phyloP scores from a whole-genome alignment of 2,888 invertebrate species.

The Dioctria linearis region DNA sequence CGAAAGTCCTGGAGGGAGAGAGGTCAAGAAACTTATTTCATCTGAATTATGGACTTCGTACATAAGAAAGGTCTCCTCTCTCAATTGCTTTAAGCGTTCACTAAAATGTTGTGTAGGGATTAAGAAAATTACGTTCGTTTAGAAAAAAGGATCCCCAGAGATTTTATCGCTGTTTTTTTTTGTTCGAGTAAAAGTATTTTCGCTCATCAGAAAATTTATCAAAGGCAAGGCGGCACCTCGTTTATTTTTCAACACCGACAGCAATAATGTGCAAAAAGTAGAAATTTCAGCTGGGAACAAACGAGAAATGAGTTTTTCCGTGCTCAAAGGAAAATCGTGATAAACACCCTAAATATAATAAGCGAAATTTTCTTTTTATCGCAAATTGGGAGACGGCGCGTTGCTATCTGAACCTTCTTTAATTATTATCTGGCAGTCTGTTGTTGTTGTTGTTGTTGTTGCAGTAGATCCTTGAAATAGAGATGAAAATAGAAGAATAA shows the following conservation, averaged over 20 bases:
- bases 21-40: no score
- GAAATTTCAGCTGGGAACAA: neutral
- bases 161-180: neutral
- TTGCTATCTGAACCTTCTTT: neutral
- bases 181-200: neutral
- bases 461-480: no score
- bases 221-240: neutral
- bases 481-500: no score
- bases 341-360: neutral
- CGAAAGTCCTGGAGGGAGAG: no score
- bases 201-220: neutral
- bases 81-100: no score
- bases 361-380: constrained; percentile 5
- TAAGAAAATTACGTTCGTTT: constrained; percentile 13
- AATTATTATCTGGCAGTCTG: neutral
- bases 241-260: neutral
- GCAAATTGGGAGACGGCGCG: neutral
- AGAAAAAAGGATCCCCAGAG: neutral
- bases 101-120: neutral
- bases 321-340: neutral
- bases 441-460: no score
- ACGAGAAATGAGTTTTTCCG: neutral
- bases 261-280: constrained; percentile 1
- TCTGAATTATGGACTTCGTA: no score
- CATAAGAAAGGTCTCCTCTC: no score